Conservation (phyloP, 2,113 vertebrate species). For the Callopanchax toddi region DNA sequence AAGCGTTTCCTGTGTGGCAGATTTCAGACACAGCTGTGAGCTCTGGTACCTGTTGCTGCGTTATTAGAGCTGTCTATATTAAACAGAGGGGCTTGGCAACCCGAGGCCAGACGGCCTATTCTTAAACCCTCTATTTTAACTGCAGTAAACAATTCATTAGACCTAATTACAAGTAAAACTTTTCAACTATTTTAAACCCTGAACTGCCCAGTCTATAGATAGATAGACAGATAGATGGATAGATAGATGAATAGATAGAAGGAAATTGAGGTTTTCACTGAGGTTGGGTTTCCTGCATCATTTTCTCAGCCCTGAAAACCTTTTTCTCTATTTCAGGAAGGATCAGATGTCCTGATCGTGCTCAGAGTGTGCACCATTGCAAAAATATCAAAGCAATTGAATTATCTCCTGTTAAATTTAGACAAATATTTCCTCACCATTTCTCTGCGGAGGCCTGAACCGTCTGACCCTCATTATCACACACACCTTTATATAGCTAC, state of each 20-base stretch:
- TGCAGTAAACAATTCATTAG: constrained; percentile 63
- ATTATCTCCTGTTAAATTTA: constrained; percentile 77
- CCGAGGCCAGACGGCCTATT: constrained; percentile 63
- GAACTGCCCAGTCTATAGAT: not conserved
- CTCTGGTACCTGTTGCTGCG: constrained; percentile 47
- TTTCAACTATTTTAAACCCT: constrained; percentile 25
- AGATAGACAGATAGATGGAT: constrained; percentile 6
- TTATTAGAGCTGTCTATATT: constrained; percentile 49
- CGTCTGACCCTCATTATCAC: constrained; percentile 38
- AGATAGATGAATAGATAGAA: constrained; percentile 18
- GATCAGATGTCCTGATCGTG: constrained; percentile 36
- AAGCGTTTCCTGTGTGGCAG: constrained; percentile 1
- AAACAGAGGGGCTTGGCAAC: constrained; percentile 68
- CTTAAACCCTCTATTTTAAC: constrained; percentile 60
- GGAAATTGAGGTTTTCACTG: too few relatives aligned
- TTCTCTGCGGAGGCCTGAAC: constrained; percentile 46
- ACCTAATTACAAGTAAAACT: constrained; percentile 45
- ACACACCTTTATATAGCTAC: not conserved
- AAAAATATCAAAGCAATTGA: constrained; percentile 69
- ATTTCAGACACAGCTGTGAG: constrained; percentile 9
- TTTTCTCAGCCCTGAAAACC: not conserved
- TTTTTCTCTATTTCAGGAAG: constrained; percentile 17
- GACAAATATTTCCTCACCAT: constrained; percentile 68
- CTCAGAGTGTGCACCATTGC: constrained; percentile 20
- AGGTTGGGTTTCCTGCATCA: not conserved